Evolutionary conservation across 2,888 invertebrate species (phyloP).

Genomic region (Leptarthrus brevirostris): DNA sequence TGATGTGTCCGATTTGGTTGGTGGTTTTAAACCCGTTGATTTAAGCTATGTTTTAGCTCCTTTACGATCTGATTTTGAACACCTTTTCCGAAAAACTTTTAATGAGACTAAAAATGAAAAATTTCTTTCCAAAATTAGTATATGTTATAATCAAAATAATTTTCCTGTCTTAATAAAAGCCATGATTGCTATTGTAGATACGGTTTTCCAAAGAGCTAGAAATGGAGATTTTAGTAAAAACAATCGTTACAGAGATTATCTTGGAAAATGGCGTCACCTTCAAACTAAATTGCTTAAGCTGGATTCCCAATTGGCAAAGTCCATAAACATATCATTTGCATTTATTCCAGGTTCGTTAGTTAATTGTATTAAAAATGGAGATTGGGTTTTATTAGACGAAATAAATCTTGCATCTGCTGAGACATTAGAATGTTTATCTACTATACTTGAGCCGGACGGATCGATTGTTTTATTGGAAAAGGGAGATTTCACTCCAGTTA

Average conservation of each 20-base stretch:
- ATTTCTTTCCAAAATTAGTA: slow-evolving; percentile 84
- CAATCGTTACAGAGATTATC: slow-evolving; percentile 62
- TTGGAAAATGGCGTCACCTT: slow-evolving; percentile 74
- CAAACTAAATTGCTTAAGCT: slow-evolving; percentile 77
- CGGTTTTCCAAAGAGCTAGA: slow-evolving; percentile 60
- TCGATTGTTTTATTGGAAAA: slow-evolving; percentile 87
- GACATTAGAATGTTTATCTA: slow-evolving; percentile 93
- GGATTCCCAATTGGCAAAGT: slow-evolving; percentile 77
- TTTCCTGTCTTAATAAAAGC: slow-evolving; percentile 79
- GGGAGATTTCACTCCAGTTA: slow-evolving; percentile 87
- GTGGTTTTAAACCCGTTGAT: slow-evolving; percentile 97
- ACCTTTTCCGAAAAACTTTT: slow-evolving; percentile 83
- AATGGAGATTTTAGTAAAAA: slow-evolving; percentile 15
- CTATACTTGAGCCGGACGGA: slow-evolving; percentile 85
- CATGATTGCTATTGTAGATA: slow-evolving; percentile 76
- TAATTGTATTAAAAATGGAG: slow-evolving; percentile 88
- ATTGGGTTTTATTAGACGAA: slow-evolving; percentile 98
- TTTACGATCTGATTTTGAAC: slow-evolving; percentile 84
- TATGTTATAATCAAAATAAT: slow-evolving; percentile 78
- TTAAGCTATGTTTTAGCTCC: slow-evolving; percentile 85
- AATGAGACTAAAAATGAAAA: slow-evolving; percentile 81
- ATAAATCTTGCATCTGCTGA: slow-evolving; percentile 98
- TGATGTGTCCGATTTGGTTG: slow-evolving; percentile 94
- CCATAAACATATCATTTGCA: slow-evolving; percentile 74
- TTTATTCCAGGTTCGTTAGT: slow-evolving; percentile 95